Percentiles rank a stretch among this genome's conserved stretches.
These are phyloP conservation scores for Syrphus vitripennis DNA, from an alignment of 2,888 invertebrate genomes.

Conservation along the genomic window DNA sequence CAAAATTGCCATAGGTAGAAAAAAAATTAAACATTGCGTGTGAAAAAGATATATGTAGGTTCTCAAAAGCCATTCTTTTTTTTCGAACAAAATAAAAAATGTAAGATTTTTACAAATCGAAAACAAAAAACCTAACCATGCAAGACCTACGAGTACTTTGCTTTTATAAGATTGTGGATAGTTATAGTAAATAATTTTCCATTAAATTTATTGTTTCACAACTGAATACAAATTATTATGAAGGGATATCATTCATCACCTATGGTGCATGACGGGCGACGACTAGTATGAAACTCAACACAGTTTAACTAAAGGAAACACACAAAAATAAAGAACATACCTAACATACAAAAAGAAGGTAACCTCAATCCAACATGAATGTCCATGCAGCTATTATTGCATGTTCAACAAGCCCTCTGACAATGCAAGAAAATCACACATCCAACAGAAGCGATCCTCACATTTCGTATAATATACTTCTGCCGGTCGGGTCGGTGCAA, in stretches of 20 bases:
- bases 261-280: constrained; percentile 28
- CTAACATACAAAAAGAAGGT: not conserved
- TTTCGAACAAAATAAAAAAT: not conserved
- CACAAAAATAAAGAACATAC: not conserved
- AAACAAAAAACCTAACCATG: not conserved
- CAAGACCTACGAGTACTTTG: too few relatives aligned
- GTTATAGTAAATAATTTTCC: constrained; percentile 5
- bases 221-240: constrained; percentile 41
- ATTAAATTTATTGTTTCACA: constrained; percentile 53
- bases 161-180: not conserved
- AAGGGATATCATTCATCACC: constrained; percentile 42
- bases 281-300: constrained; percentile 32
- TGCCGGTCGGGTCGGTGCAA: not conserved
- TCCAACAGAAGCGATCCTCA: constrained; percentile 66
- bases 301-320: constrained; percentile 16
- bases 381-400: constrained; percentile 60
- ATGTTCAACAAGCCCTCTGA: constrained; percentile 64
- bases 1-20: too few relatives aligned
- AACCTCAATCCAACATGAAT: constrained; percentile 52
- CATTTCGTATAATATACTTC: constrained; percentile 26
- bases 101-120: not conserved
- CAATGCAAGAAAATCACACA: constrained; percentile 66
- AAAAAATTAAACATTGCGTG: not conserved
- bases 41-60: not conserved
- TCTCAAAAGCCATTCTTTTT: not conserved